Evolutionary conservation across 2,113 vertebrate genomes (phyloP), one percentile per base, ranked within the genome.

Genomic region (Hippopotamus amphibius): DNA sequence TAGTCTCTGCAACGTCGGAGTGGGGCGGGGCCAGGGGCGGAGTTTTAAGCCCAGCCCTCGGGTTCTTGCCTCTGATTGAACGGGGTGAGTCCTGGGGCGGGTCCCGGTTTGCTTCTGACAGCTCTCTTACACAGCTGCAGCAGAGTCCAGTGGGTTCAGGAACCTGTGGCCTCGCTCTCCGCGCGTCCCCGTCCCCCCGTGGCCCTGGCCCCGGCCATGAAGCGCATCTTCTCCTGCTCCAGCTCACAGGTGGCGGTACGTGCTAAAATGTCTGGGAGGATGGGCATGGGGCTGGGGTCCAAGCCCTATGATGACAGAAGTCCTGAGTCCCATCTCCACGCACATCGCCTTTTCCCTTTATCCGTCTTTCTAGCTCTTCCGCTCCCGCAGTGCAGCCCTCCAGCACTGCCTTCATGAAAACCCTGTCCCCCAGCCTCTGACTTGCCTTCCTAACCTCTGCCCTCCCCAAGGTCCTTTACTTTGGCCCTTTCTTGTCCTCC

Each of bases 181-280:
- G 48, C 95, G 96, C 96, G 92, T 48, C 88, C 93, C 92, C 88
- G 95, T 94, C 63, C 96, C 96, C 93, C 95, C 57, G 77, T 63
- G 79, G 93, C 96, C 92, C 83, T 11, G 82, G 43, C 88, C 1
- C 48, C 71, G 69, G 48, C 95, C 97, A 99, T 99, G 99, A 99
- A 97, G 98, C 97, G 98, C 71, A 98, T 99, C 95, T 99, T 99
- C 98, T 99, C 98, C 71, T 99, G 98, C 94, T 99, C 99, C 98
- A 98, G 98, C 88, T 98, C 98, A 1, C 98, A 98, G 88, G 98
- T 98, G 92, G 97, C 98, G 98, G 99, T 99, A 98, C 97, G 99
- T 98, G 57, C 57, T 85, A 22, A 41, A 66, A 72, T 68, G 28
- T 76, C 19, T 19, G 17, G 43, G 9, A 48, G 59, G 50, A 87